These are phyloP conservation scores for Montipora capitata DNA, from an alignment of 92 coral and sea anemone species.

Conservation along the genomic window DNA sequence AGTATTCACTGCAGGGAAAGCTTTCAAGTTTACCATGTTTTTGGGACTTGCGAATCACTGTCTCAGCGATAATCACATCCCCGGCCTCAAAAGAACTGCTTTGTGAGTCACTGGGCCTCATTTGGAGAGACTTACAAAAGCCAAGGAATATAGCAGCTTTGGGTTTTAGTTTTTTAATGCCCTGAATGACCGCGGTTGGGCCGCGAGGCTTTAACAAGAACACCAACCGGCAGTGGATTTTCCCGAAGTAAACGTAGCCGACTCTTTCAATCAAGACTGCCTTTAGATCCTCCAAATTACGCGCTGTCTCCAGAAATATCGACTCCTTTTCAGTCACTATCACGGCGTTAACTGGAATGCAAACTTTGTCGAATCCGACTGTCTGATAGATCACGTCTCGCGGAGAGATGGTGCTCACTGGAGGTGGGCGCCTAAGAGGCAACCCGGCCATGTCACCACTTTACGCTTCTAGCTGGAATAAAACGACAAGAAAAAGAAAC, in stretches of 20 bases:
- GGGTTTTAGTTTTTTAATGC: constrained; percentile 28
- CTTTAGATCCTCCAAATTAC: constrained; percentile 33
- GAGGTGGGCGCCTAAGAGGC: constrained; percentile 22
- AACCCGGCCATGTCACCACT: constrained; percentile 16
- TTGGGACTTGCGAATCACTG: constrained; percentile 7
- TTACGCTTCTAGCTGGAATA: not conserved
- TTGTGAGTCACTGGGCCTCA: constrained; percentile 3
- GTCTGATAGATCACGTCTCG: constrained; percentile 13
- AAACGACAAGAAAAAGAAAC: not conserved
- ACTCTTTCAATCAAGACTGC: constrained; percentile 25
- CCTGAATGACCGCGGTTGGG: constrained; percentile 2
- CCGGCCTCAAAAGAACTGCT: constrained; percentile 40
- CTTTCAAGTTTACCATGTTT: constrained; percentile 22
- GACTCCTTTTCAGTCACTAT: constrained; percentile 53
- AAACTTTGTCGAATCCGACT: constrained; percentile 29
- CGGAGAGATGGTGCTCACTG: constrained; percentile 19
- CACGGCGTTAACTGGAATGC: constrained; percentile 46
- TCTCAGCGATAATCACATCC: constrained; percentile 46
- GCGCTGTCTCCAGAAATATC: constrained; percentile 42
- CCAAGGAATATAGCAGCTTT: constrained; percentile 44
- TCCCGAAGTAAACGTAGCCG: constrained; percentile 44
- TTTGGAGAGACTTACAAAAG: constrained; percentile 18
- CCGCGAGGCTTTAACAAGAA: constrained; percentile 42
- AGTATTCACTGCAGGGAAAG: constrained; percentile 44
- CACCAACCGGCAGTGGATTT: constrained; percentile 13